Base-by-base conservation (phyloP, 1,140 invertebrate species). In the Euglossa dilemma region DNA sequence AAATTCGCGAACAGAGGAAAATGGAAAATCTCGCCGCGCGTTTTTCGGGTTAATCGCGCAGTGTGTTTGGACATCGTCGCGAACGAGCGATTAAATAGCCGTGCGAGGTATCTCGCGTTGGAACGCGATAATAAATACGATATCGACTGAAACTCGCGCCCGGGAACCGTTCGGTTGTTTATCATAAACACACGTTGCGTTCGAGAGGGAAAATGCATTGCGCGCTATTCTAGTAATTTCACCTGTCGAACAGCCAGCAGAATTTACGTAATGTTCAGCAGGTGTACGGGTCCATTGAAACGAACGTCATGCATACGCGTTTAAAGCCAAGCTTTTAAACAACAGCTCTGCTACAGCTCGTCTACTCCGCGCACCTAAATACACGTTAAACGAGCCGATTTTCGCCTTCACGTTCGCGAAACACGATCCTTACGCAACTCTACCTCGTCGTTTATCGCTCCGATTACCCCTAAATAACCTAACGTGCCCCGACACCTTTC, bases 101-200 rank as follows among this genome's bases (percentile, higher is more conserved):
- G 12, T 6, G 0, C 52, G 52, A 56, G 69, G 56, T 71, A 71
- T 56, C 69, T 16, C 28, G 2, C 23, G 69, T 25, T 56, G 23
- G 20, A 23, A 71, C 25, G 56, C 23, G 69, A 71, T 71, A 47
- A 36, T 57, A 74, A 61, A 75, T 50, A 43, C 11, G 57, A 36
- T 50, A 50, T 63, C 73, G 57, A 63, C 18, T 23, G 12, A 9
- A 16, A 23, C 45, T 20, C 47, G 1, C 20, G 12, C 28, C 28
- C 8, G 18, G 36, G 36, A 25, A 36, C 18, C 25, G 23, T 47
- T 59, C 16, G 45, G 43, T 61, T 36, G 20, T 45, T 57, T 18
- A 25, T 18, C 20, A 3, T 20, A 28, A 36, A 36, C 36, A 43
- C 43, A 57, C 43, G 9, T 23, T 73, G 20, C 12, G 16, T 73